Evolutionary conservation across 1,140 invertebrate genomes (phyloP).

Genomic region (Achroia grisella): DNA sequence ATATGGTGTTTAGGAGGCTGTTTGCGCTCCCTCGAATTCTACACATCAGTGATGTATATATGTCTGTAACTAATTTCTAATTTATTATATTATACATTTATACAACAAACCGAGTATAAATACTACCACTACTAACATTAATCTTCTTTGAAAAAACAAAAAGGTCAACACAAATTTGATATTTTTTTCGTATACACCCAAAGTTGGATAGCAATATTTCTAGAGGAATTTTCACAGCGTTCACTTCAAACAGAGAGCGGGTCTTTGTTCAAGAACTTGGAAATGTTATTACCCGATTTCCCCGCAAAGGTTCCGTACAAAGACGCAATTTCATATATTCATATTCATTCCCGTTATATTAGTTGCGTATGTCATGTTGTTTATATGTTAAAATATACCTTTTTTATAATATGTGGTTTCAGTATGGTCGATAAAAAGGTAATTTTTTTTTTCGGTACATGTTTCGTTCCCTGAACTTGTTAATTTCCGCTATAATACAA

Average conservation of each 20-base stretch:
- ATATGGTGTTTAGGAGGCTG: too few species aligned
- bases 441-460: too few species aligned
- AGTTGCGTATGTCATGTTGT: slow-evolving; percentile 26
- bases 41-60: too few species aligned
- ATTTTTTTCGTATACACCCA: slow-evolving; percentile 14
- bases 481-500: too few species aligned
- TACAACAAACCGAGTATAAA: too few species aligned
- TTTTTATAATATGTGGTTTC: slow-evolving; percentile 21
- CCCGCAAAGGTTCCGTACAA: slow-evolving; percentile 41
- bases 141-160: too few species aligned
- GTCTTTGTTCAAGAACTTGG: slow-evolving; percentile 56
- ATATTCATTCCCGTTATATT: slow-evolving; percentile 18
- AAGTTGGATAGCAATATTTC: slow-evolving; percentile 17
- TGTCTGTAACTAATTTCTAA: too few species aligned
- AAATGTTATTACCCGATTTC: slow-evolving; percentile 57
- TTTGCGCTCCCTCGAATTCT: too few species aligned
- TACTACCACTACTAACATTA: too few species aligned
- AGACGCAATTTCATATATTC: slow-evolving; percentile 48
- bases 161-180: slow-evolving; percentile 9
- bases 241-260: slow-evolving; percentile 39
- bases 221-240: slow-evolving; percentile 25
- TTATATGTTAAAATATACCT: slow-evolving; percentile 32
- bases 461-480: too few species aligned
- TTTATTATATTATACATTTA: too few species aligned
- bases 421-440: too few species aligned